Base-by-base conservation (phyloP, 2,888 invertebrate genomes). In the Eremobia ochroleuca region DNA sequence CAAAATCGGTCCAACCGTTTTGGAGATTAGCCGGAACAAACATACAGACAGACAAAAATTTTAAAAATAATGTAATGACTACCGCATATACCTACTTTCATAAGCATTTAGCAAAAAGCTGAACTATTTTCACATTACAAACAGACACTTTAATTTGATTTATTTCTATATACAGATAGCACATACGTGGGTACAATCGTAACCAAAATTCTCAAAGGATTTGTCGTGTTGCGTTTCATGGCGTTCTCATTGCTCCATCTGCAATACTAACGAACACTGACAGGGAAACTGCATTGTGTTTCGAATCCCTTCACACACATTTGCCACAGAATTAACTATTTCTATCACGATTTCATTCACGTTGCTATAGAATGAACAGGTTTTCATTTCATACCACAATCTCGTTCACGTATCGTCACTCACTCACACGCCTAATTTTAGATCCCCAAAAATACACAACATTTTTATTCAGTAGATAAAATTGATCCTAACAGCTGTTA, bases 401-500 rank as follows among this genome's bases (percentile, higher is more conserved):
- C 65, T 5, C 86, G 87, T 81, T 83, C 85, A 77, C 86, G 81
- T 86, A 89, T 89, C 89, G 85, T 89, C 90, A 83, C 88, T 88
- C 90, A 89, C 92, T 77, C 55, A 89, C 92, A 82, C 46, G 69
- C 66, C 87, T 91, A 93, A 92, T 92, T 92, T 93, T 92, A 93
- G 92, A 86, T 73, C 62, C 83, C 84, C 81, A 87, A 92, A 93
- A 90, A 87, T 80, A 82, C 78, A 31, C 79, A 81, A 91, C 90
- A 89, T 90, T 93, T 75, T 92, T 89, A 91, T 92, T 93, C 88
- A 87, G 87, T 89, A 90, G 91, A 94, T 91, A 90, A 90, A 94
- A 93, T 93, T 93, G 93, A 94, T 94, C 91, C 90, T 83, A 88
- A 89, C 95, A 95, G 95, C 95, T 95, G 95, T 92, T 90, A 91